Conservation (phyloP, 2,888 invertebrate species). For the Serrognathus titanus region DNA sequence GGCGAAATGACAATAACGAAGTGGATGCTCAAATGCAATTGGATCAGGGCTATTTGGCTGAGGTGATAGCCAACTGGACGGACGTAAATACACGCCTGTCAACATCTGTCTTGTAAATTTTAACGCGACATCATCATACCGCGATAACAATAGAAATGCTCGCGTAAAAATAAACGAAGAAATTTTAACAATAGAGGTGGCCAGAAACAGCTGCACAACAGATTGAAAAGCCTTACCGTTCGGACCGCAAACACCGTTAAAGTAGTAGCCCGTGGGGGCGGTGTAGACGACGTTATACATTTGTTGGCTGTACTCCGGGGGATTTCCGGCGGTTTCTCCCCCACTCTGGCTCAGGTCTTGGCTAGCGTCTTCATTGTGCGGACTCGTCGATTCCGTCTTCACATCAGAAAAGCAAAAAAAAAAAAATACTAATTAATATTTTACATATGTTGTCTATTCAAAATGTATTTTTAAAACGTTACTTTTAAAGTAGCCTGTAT, state of each 20-base stretch:
- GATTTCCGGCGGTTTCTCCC: conserved; percentile 32
- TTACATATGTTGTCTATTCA: not conserved
- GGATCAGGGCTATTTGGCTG: too few relatives aligned
- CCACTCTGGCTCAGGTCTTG: conserved; percentile 40
- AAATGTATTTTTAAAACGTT: not conserved
- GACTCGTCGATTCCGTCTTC: conserved; percentile 48
- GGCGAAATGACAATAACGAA: too few relatives aligned
- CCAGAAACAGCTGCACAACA: not conserved
- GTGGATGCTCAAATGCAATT: too few relatives aligned
- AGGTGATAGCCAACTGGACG: too few relatives aligned
- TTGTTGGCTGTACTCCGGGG: conserved; percentile 38
- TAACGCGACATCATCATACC: too few relatives aligned
- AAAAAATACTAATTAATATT: not conserved
- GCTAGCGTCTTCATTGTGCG: conserved; percentile 45
- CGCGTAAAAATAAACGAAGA: too few relatives aligned
- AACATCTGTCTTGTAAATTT: too few relatives aligned
- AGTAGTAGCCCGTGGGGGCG: conserved; percentile 41
- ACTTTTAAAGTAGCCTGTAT: not conserved
- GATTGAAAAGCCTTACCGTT: conserved; percentile 28
- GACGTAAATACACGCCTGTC: too few relatives aligned
- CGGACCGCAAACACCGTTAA: conserved; percentile 32
- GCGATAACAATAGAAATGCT: too few relatives aligned
- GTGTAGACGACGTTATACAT: conserved; percentile 39
- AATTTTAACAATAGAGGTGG: too few relatives aligned
- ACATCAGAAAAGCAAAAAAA: conserved; percentile 6